These are phyloP conservation scores for Nibea albiflora DNA, from an alignment of 2,113 vertebrate genomes.

Conservation along the genomic window DNA sequence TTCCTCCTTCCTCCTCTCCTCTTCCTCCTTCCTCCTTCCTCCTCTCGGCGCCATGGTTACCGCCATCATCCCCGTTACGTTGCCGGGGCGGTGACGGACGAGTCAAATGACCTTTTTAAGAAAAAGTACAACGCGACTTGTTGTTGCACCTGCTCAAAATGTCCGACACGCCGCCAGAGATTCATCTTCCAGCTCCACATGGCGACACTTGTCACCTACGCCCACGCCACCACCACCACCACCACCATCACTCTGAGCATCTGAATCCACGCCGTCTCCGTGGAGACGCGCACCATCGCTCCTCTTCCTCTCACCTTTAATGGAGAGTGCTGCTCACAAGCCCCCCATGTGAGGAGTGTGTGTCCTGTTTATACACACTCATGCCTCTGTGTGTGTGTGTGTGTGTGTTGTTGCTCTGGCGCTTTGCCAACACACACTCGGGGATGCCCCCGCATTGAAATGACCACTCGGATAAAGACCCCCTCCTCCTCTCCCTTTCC, in stretches of 20 bases:
- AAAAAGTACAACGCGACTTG: constrained; percentile 1
- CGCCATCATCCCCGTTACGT: constrained; percentile 33
- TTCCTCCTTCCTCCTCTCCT: constrained; percentile 1
- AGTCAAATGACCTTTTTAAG: constrained; percentile 66
- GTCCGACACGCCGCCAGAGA: constrained; percentile 24
- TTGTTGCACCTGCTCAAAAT: constrained; percentile 52
- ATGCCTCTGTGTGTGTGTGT: constrained; percentile 4
- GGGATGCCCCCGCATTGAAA: constrained; percentile 76
- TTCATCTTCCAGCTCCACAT: constrained; percentile 38
- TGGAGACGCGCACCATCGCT: too few relatives aligned
- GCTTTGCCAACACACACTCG: constrained; percentile 43
- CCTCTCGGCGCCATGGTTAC: constrained; percentile 56
- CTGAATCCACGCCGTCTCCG: background rate
- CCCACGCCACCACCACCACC: constrained; percentile 11
- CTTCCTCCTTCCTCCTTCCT: constrained; percentile 33
- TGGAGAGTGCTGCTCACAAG: constrained; percentile 38
- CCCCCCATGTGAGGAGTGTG: constrained; percentile 33
- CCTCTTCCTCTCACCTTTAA: constrained; percentile 29
- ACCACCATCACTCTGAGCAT: background rate
- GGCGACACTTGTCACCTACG: constrained; percentile 55
- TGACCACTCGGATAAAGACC: constrained; percentile 50
- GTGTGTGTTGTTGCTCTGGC: constrained; percentile 50
- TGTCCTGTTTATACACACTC: constrained; percentile 40
- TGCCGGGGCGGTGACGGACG: constrained; percentile 1
- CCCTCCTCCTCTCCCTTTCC: background rate